Base-by-base conservation (phyloP, 2,888 invertebrate genomes). In the Ennomos quercinarius region DNA sequence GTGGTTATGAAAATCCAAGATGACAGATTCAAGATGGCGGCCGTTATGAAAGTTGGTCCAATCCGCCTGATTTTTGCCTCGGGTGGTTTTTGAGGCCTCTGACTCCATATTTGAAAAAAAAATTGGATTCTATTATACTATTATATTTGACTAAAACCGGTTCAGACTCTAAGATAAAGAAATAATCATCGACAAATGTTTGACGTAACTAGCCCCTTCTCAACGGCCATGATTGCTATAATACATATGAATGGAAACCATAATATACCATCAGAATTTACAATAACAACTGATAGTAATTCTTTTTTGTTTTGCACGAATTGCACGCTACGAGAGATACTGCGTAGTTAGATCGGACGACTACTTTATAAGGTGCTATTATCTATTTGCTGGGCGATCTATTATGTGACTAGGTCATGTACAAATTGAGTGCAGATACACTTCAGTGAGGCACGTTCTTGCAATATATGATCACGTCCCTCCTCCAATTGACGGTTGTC, bases 361-460 rank as follows among this genome's bases (percentile, higher is more conserved):
- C 54, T 63, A 37, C 11, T 57, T 53, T 53, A 57, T 62, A 54
- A 61, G 61, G 62, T 61, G 53, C 38, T 48, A 76, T 78, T 73
- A 79, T 77, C 70, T 66, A 71, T 66, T 73, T 73, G 70, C 41
- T 56, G 64, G 60, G 66, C 68, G 66, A 59, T 46, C 54, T 58
- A 47, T 39, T 64, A 57, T 63, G 63, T 68, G 71, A 72, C 60
- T 72, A 67, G 77, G 75, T 77, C 72, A 68, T 66, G 61, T 50
- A 42, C 56, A 57, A 74, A 73, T 72, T 67, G 70, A 68, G 64
- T 65, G 61, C 66, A 61, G 57, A 69, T 70, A 57, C 49, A 61
- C 47, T 38, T 35, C 47, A 56, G 61, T 58, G 57, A 34, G 9
- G 17, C 11, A 17, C 43, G 56, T 48, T 56, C 53, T 66, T 59